phyloP scores from a whole-genome alignment of 2,888 invertebrate species.

The Emmelina monodactyla region DNA sequence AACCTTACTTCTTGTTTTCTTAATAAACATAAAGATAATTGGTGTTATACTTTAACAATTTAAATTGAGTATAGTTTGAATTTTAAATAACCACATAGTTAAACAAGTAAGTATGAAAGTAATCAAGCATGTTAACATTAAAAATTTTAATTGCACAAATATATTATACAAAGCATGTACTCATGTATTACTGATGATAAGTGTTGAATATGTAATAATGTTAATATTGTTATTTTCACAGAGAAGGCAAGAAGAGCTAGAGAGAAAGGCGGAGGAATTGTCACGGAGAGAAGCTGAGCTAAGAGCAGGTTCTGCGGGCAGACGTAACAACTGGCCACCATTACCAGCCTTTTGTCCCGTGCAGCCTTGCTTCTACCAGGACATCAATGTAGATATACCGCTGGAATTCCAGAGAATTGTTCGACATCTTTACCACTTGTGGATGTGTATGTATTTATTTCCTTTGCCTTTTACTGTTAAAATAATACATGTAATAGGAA shows the following conservation, averaged over 20 bases:
- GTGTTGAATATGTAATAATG: no score
- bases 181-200: no score
- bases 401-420: constrained; percentile 97
- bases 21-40: no score
- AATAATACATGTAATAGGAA: not conserved
- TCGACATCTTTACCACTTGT: constrained; percentile 91
- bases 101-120: no score
- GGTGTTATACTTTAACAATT: no score
- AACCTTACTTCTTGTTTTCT: no score
- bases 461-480: not conserved
- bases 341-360: constrained; percentile 91
- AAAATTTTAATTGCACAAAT: no score
- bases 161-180: no score
- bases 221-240: constrained; percentile 44
- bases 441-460: constrained; percentile 94
- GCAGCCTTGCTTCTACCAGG: constrained; percentile 99
- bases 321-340: constrained; percentile 98
- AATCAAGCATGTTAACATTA: no score
- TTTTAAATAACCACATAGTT: no score
- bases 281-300: constrained; percentile 90
- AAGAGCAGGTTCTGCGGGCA: constrained; percentile 67
- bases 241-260: constrained; percentile 89
- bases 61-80: no score
- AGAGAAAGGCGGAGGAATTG: constrained; percentile 89
- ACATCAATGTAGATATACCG: constrained; percentile 98